Conservation (phyloP, 2,888 invertebrate species). For the Resseliella maxima region DNA sequence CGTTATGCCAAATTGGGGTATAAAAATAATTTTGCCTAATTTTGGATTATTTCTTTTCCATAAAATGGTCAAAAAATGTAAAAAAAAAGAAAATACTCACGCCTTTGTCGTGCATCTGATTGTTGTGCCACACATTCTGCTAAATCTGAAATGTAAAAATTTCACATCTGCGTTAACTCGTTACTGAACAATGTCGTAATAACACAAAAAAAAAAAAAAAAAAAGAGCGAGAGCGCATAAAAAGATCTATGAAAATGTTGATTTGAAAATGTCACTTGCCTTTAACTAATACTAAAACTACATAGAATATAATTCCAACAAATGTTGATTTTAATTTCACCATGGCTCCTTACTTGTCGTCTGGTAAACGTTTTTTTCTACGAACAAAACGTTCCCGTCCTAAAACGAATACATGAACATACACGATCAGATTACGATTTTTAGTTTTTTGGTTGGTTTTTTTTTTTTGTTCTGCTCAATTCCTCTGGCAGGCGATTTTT, state of each 20-base stretch:
- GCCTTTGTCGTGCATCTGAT: not conserved
- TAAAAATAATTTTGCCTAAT: not conserved
- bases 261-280: not conserved
- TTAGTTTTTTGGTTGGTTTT: not conserved
- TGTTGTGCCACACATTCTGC: slow-evolving; percentile 48
- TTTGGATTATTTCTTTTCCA: too few relatives aligned
- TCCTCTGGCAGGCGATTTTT: not conserved
- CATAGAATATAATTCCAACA: slow-evolving; percentile 7
- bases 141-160: slow-evolving; percentile 39
- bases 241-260: not conserved
- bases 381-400: slow-evolving; percentile 54
- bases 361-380: slow-evolving; percentile 54
- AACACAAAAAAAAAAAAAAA: not conserved
- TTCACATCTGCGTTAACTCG: slow-evolving; percentile 12
- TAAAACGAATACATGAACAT: slow-evolving; percentile 12
- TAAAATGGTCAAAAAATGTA: not conserved
- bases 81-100: not conserved
- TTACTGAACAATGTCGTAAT: not conserved
- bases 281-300: slow-evolving; percentile 45
- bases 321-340: slow-evolving; percentile 41
- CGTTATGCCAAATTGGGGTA: too few relatives aligned
- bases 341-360: slow-evolving; percentile 49
- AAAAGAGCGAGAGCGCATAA: not conserved
- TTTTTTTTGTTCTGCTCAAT: too few relatives aligned
- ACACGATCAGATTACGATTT: not conserved